Conservation (phyloP, 2,797 vertebrate genomes). For the Tachyglossus aculeatus region DNA sequence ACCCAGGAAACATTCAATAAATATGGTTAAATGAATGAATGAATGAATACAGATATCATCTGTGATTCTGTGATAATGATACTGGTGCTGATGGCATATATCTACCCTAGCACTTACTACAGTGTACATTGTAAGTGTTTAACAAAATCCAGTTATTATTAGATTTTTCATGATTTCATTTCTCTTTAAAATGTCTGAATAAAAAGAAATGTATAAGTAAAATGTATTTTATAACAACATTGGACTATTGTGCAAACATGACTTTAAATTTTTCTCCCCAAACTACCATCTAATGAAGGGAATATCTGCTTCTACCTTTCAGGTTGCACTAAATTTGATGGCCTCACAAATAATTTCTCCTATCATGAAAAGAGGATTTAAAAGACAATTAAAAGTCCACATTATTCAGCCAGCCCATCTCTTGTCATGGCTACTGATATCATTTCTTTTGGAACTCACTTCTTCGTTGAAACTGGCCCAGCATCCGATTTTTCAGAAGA, state of each 20-base stretch:
- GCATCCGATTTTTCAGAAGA: slow-evolving; percentile 76
- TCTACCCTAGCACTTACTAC: not conserved
- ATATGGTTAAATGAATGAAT: too few relatives aligned
- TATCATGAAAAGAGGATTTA: slow-evolving; percentile 9
- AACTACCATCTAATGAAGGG: slow-evolving; percentile 10
- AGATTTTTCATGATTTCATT: too few relatives aligned
- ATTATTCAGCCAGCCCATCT: slow-evolving; percentile 17
- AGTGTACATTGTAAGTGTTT: not conserved
- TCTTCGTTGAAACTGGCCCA: slow-evolving; percentile 77
- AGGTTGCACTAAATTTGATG: not conserved
- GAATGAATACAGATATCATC: not conserved
- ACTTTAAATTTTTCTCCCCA: not conserved
- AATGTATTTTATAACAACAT: not conserved
- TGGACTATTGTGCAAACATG: not conserved
- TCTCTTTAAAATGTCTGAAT: slow-evolving; percentile 8
- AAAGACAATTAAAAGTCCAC: slow-evolving; percentile 17
- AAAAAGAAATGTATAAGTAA: too few relatives aligned
- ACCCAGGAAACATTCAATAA: too few relatives aligned
- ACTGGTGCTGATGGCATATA: not conserved
- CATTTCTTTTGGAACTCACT: slow-evolving; percentile 41
- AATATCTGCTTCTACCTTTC: slow-evolving; percentile 24
- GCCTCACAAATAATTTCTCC: not conserved
- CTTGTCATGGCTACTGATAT: not conserved
- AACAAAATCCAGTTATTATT: too few relatives aligned
- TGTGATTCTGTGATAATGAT: not conserved